A percentile compares a stretch with the other conserved stretches of the same genome.
These are phyloP conservation scores for Chloebia gouldiae DNA, from an alignment of 2,113 vertebrate genomes.

Conservation along the genomic window DNA sequence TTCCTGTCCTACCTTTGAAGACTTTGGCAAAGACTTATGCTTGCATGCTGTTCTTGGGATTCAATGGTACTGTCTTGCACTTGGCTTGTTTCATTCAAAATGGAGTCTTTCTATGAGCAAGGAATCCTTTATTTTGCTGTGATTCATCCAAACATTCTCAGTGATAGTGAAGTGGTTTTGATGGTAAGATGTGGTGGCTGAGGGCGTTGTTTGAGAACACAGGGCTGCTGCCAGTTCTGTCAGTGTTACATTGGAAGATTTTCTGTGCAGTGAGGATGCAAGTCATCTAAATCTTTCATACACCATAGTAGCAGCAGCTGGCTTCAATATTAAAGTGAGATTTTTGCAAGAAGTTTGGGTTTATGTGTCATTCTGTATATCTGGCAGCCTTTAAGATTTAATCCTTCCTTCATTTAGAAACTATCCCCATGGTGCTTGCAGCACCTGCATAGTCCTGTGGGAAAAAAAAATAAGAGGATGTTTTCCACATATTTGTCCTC, in stretches of 20 bases:
- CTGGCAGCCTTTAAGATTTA: background rate
- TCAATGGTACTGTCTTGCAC: background rate
- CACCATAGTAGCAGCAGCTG: background rate
- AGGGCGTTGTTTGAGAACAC: background rate
- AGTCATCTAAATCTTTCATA: background rate
- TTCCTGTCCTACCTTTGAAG: background rate
- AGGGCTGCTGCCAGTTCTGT: background rate
- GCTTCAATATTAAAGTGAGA: background rate
- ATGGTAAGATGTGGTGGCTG: background rate
- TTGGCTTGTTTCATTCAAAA: background rate
- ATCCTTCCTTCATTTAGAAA: background rate
- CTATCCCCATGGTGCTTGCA: background rate
- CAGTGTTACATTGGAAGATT: background rate
- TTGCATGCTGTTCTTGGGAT: background rate
- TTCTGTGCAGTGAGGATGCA: background rate
- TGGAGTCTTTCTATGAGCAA: background rate
- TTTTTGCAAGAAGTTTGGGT: background rate
- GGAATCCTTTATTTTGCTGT: background rate
- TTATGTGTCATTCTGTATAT: background rate
- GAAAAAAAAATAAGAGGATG: accelerated
- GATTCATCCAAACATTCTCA: background rate
- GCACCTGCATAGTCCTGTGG: background rate
- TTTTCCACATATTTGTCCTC: background rate
- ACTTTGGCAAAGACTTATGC: background rate
- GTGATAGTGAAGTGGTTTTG: background rate